Percentiles rank a stretch among this genome's conserved stretches.
Evolutionary conservation across 2,888 invertebrate genomes (phyloP).

Genomic region (Platypus cylindrus): DNA sequence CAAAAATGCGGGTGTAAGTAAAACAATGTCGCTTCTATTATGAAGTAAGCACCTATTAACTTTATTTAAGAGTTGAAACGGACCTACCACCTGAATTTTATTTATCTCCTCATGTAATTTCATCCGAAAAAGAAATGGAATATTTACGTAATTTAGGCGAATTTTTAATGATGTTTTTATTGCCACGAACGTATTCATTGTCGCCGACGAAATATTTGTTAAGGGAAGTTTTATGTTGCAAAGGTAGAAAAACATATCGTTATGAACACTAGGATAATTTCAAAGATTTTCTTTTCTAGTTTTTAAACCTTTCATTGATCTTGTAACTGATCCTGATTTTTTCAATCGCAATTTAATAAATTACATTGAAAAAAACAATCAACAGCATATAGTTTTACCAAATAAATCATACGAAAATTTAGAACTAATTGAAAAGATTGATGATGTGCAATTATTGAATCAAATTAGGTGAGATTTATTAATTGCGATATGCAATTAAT

Average conservation of each 20-base stretch:
- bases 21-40: background rate
- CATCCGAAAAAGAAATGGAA: constrained; percentile 61
- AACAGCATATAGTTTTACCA: constrained; percentile 65
- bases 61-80: constrained; percentile 44
- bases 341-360: constrained; percentile 77
- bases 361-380: constrained; percentile 72
- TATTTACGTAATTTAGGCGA: constrained; percentile 74
- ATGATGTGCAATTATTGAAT: constrained; percentile 70
- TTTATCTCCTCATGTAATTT: constrained; percentile 60
- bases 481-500: background rate
- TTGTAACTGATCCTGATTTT: constrained; percentile 80
- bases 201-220: constrained; percentile 67
- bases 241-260: constrained; percentile 45
- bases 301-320: constrained; percentile 69
- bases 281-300: constrained; percentile 39
- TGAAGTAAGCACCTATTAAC: constrained; percentile 2
- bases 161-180: constrained; percentile 63
- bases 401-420: constrained; percentile 76
- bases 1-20: constrained; percentile 62
- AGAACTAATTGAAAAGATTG: constrained; percentile 73
- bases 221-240: constrained; percentile 71
- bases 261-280: constrained; percentile 15
- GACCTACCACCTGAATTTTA: constrained; percentile 56
- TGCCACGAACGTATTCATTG: constrained; percentile 69
- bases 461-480: constrained; percentile 51